Base-by-base conservation (phyloP, 30 jellyfish, hydroid and myxozoan species). In the Haliclystus octoradiatus region DNA sequence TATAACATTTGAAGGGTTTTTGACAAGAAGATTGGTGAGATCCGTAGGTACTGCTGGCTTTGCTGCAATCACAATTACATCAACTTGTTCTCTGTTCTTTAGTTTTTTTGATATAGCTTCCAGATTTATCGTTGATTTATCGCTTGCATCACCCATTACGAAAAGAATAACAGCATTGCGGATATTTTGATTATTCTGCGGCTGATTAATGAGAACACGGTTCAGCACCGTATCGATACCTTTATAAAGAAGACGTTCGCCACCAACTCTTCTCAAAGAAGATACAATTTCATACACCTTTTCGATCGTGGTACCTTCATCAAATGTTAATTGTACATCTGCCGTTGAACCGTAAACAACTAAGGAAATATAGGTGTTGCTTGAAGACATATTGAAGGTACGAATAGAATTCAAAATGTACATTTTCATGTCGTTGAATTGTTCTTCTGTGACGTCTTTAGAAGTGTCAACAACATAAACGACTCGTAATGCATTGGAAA, bases 111-210 rank as follows among this genome's bases (percentile, higher is more conserved):
- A 73, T n/a, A 15, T 62, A 26, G 57, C 30, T 25, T 32, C 33
- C 34, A 52, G 34, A 28, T 32, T 34, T 28, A 1, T 28, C 62
- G 25, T 3, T 35, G 15, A 28, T 0, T 34, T 28, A 0, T 73
- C 49, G 0, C 33, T 62, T 19, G 22, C 65, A 12, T 52, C 65
- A 12, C 94, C 94, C 33, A 62, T 61, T 40, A 69, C n/a, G 25
- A 78, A 14, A 28, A 65, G 33, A 49, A 82, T 65, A 33, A 82
- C 65, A 13, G 68, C 84, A n/a, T 75, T 71, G 23, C 90, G 90
- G 1, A 78, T 79, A 31, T 57, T 32, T 29, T 57, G 4, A 19
- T 49, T 2, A 3, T 25, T 15, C 15, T 1, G 30, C 3, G 4
- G 3, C 22, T 2, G 33, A 7, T 2, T 75, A 67, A 2, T 53